Conservation (phyloP, 2,797 vertebrate species). For the Phoxinus dragarum region DNA sequence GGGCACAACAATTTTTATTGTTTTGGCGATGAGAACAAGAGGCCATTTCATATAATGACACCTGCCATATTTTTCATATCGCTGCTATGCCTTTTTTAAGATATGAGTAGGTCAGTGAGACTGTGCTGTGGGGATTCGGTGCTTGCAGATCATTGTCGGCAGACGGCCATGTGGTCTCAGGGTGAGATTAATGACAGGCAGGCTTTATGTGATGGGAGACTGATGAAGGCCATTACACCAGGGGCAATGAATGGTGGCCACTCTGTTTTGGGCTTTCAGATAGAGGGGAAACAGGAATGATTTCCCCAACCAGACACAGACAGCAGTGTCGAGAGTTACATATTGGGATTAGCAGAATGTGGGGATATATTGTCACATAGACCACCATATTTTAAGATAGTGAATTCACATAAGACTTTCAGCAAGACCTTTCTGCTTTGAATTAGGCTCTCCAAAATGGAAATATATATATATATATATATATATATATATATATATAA, state of each 20-base stretch:
- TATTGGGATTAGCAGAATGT: constrained; percentile 3
- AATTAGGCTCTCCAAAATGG: neutral
- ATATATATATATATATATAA: too few relatives aligned
- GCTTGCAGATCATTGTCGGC: constrained; percentile 63
- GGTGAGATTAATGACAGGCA: constrained; percentile 62
- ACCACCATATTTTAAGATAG: neutral
- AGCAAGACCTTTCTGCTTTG: neutral
- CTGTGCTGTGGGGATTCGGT: constrained; percentile 54
- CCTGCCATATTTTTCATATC: constrained; percentile 44
- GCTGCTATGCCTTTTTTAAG: constrained; percentile 48
- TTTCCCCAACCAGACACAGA: constrained; percentile 36
- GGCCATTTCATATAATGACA: constrained; percentile 45
- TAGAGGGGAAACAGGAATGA: constrained; percentile 49
- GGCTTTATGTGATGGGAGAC: constrained; percentile 59
- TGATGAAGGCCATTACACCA: constrained; percentile 66
- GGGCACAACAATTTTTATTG: neutral
- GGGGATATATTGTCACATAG: neutral
- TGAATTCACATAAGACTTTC: neutral
- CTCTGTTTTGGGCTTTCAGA: constrained; percentile 53
- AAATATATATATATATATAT: too few relatives aligned
- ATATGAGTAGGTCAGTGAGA: constrained; percentile 60
- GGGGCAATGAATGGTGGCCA: constrained; percentile 57
- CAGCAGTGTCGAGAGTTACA: neutral
- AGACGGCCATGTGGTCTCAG: constrained; percentile 53
- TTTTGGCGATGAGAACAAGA: constrained; percentile 28